Percentiles rank a stretch among this genome's conserved stretches.
These are phyloP conservation scores for Lepidotrigona ventralis DNA, from an alignment of 1,140 invertebrate genomes.

Conservation along the genomic window DNA sequence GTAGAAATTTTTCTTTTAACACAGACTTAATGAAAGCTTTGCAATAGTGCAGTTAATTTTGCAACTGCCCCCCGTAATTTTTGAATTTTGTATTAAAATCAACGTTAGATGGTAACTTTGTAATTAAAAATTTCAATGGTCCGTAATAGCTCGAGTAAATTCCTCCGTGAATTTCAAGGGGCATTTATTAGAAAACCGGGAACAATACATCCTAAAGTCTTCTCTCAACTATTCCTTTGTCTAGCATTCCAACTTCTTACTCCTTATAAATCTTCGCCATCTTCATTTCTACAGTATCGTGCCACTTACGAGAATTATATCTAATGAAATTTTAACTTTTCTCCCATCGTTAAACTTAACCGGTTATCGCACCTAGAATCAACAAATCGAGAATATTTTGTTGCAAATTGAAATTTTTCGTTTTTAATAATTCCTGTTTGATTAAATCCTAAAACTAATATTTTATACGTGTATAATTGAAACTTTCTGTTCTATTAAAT, in stretches of 20 bases:
- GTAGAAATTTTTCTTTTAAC: too few species aligned
- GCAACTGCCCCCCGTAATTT: too few species aligned
- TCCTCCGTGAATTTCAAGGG: neutral
- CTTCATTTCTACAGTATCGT: neutral
- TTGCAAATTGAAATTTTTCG: too few species aligned
- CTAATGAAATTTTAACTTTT: neutral
- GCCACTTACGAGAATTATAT: neutral
- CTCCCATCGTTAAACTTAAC: neutral
- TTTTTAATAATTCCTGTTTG: too few species aligned
- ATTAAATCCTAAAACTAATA: too few species aligned
- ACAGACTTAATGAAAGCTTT: too few species aligned
- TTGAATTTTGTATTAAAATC: neutral
- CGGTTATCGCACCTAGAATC: neutral
- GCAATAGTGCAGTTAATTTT: too few species aligned
- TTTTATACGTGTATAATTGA: too few species aligned
- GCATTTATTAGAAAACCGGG: neutral
- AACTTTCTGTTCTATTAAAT: too few species aligned
- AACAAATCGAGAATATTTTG: neutral
- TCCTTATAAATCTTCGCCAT: neutral
- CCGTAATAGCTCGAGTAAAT: neutral
- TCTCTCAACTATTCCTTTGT: neutral
- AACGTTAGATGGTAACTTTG: neutral
- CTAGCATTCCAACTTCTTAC: neutral
- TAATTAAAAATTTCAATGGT: neutral
- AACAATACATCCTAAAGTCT: neutral